These are phyloP conservation scores for Chymomyza amoena DNA, from an alignment of 2,888 invertebrate species.

Conservation along the genomic window DNA sequence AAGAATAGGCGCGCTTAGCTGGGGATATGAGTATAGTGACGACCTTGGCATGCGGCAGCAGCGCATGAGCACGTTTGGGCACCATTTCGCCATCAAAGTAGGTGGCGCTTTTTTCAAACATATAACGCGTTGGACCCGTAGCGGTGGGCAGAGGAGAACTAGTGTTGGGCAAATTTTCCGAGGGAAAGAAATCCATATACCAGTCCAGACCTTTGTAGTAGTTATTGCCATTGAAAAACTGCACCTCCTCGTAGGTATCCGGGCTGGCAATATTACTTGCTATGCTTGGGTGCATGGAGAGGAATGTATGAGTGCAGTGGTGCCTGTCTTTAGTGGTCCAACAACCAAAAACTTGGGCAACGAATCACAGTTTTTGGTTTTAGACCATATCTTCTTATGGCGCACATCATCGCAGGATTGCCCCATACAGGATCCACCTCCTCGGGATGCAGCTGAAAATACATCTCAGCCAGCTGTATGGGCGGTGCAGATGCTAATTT, in stretches of 20 bases:
- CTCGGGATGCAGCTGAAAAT: conserved; percentile 96
- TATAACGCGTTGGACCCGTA: conserved; percentile 80
- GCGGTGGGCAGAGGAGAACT: conserved; percentile 54
- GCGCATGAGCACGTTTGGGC: conserved; percentile 91
- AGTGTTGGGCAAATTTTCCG: conserved; percentile 80
- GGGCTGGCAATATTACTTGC: conserved; percentile 93
- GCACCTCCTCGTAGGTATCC: conserved; percentile 97
- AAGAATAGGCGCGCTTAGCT: conserved; percentile 93
- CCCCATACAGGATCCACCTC: conserved; percentile 99
- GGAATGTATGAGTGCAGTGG: conserved; percentile 97
- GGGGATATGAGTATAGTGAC: conserved; percentile 93
- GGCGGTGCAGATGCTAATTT: conserved; percentile 93
- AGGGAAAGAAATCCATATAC: conserved; percentile 88
- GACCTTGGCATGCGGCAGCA: conserved; percentile 94
- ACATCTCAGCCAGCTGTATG: conserved; percentile 92
- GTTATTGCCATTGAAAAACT: conserved; percentile 99
- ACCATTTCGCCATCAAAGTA: conserved; percentile 98
- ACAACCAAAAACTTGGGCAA: conserved; percentile 95
- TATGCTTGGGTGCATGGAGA: conserved; percentile 95
- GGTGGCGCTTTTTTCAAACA: conserved; percentile 99
- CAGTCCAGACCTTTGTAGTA: conserved; percentile 97
- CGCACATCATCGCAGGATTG: conserved; percentile 88
- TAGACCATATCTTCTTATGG: conserved; percentile 96
- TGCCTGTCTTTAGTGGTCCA: conserved; percentile 99
- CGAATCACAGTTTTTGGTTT: conserved; percentile 94